Evolutionary conservation across 2,797 vertebrate genomes (phyloP), one percentile per base, ranked within the genome.

Genomic region (Pseudomugil gertrudae): DNA sequence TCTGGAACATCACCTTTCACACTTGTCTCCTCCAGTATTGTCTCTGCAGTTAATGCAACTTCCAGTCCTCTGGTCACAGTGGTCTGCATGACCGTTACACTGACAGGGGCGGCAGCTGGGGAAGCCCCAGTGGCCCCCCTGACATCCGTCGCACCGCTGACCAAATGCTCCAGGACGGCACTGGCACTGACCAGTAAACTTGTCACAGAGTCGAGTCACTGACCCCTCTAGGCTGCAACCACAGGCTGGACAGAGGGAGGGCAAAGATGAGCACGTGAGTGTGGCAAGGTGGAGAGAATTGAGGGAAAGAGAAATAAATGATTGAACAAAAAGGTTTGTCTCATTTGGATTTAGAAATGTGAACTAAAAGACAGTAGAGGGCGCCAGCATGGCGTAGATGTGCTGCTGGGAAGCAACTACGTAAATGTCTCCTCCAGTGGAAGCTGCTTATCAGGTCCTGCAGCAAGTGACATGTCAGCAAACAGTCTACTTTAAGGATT

Each of bases 61-160:
- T 0, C 96, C 96, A 0, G 90, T 96, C 72, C 85, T 93, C 61
- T 94, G 90, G 47, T 97, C 90, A 0, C 96, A 97, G 54, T 92
- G 92, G 9, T 96, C 94, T 0, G 96, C 80, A 0, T 95, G 96
- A 3, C 96, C 95, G 0, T 97, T 97, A 81, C 97, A 99, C 62
- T 94, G 94, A 85, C 98, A 99, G 0, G 90, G 93, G 43, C 86
- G 92, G 87, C 98, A 99, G 78, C 74, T 81, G 0, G 98, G 98
- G 87, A 98, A 99, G 66, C 97, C 97, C 97, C 97, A 98, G 90
- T 98, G 91, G 17, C 96, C 95, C 0, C 84, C 85, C 81, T 96
- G 97, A 77, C 98, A 99, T 24, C 90, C 92, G 63, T 98, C 95
- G 0, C 98, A 99, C 30, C 79, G 95, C 24, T 78, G 90, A 2